Base-by-base conservation (phyloP, 2,888 invertebrate genomes). In the Pristionchus maxplancki region DNA sequence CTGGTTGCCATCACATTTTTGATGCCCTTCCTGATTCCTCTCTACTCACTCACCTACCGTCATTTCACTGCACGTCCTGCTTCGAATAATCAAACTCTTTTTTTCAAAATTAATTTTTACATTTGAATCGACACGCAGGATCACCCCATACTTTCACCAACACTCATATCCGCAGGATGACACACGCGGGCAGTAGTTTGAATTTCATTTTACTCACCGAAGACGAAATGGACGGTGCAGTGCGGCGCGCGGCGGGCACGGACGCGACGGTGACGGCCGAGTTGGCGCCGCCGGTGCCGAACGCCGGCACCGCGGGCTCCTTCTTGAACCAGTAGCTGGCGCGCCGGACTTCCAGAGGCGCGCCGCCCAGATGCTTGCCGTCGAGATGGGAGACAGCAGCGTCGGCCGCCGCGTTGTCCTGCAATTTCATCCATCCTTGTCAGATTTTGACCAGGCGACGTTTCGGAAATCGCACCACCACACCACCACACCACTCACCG, bases 361-460 rank as follows among this genome's bases (percentile, higher is more conserved):
- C 64, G 9, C 64, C 64, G 8, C 64, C 64, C 6, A 64, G 64
- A 8, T 3, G 1, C 8, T 3, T 4, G 28, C 64, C 71, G 24
- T 74, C 13, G 4, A 37, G 40, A 1, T 17, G 40, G 37, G 71
- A 20, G 24, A 37, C 20, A 4, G 28, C 40, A 0, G 37, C 71
- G 40, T 74, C 71, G 24, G 71, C 71, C 71, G 20, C 40, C 71
- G 31, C 40, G 71, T 40, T 74, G 24, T 74, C 71, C 71, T 40
- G 40, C 20, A 74, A 4, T 40, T 13, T 64, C 64, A 28, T 13
- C 31, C 28, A 64, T 58, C 17, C 37, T 15, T 17, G 4, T 71
- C 17, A 37, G 28, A 37, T 37, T 17, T 71, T 37, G 71, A 71
- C 34, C 37, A 37, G 37, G 37, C 71, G 64, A 64, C 64, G 28